Evolutionary conservation across 64 coral and sea anemone species (phyloP), one percentile per base, ranked within the genome.

Genomic region (Cladopsammia gracilis): DNA sequence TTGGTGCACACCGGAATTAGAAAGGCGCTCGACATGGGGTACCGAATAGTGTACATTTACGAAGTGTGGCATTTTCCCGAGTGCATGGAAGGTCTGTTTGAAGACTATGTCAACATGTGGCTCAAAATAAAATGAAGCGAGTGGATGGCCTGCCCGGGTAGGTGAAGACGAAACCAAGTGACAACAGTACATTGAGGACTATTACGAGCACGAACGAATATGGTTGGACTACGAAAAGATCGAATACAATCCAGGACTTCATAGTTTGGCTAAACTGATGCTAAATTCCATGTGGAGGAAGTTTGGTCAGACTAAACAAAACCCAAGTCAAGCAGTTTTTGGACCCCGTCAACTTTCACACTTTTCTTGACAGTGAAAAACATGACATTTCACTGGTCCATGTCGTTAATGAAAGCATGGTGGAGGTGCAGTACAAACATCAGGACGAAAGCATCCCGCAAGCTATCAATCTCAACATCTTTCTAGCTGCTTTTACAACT

Each of bases 231-330:
- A 9, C 56, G 51, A 59, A 0, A 59, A 89, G 52, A 68, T 89
- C 11, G 51, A 62, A 0, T 4, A 77, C 3, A 89, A 78, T 24
- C 87, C 87, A n/a, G 72, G 87, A 13, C 64, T 88, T 3, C 19
- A 25, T 10, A 0, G 6, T 16, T 7, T 89, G 14, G 73, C 87
- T 23, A 89, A 89, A 46, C 3, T 89, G 22, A 52, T 48, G 71
- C 65, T 92, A 5, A 92, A 92, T 34, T 73, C 50, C 0, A 78
- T 92, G 76, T 92, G 90, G 90, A 79, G 78, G 2, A 83, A 85
- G 3, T 92, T 92, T 20, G 90, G 90, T 7, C 66, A n/a, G 68
- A 0, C 25, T 45, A 3, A 62, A 92, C 59, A 75, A 72, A n/a
- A 34, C 57, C 0, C 64, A 92, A 23, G 78, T 82, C 5, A 9